phyloP scores from a whole-genome alignment of 1,140 invertebrate species.

The Drosophila sproati region DNA sequence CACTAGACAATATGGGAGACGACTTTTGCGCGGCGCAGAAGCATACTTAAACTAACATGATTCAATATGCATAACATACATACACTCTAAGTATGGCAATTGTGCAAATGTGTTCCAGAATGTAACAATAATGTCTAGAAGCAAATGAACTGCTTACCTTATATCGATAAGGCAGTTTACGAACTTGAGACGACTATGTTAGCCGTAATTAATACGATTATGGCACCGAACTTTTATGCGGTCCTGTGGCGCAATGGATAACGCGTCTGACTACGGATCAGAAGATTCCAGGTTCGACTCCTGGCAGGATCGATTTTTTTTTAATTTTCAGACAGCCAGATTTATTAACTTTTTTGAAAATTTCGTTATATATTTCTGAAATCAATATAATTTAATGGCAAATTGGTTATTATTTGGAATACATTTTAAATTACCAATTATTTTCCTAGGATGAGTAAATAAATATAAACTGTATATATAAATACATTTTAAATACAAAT shows the following conservation, averaged over 20 bases:
- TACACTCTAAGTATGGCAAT: background rate
- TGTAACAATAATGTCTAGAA: too few species aligned
- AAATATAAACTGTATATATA: too few species aligned
- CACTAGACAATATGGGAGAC: constrained; percentile 53
- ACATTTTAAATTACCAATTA: too few species aligned
- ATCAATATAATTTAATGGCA: too few species aligned
- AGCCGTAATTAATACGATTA: background rate
- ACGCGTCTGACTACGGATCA: constrained; percentile 90
- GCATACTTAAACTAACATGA: background rate
- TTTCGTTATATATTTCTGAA: too few species aligned
- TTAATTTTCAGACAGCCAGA: background rate
- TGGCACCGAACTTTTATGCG: constrained; percentile 14
- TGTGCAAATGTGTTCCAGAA: too few species aligned
- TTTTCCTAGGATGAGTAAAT: too few species aligned
- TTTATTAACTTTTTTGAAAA: too few species aligned
- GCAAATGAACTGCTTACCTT: background rate
- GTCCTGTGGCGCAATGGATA: constrained; percentile 90
- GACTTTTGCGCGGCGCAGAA: background rate
- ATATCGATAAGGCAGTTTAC: background rate
- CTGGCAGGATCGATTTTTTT: constrained; percentile 87
- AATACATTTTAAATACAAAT: too few species aligned
- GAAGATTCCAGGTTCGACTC: constrained; percentile 91
- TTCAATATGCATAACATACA: background rate
- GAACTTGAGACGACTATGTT: background rate
- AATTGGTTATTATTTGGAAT: too few species aligned